These are phyloP conservation scores for Canis aureus DNA, from an alignment of 2,113 vertebrate species.

Conservation along the genomic window DNA sequence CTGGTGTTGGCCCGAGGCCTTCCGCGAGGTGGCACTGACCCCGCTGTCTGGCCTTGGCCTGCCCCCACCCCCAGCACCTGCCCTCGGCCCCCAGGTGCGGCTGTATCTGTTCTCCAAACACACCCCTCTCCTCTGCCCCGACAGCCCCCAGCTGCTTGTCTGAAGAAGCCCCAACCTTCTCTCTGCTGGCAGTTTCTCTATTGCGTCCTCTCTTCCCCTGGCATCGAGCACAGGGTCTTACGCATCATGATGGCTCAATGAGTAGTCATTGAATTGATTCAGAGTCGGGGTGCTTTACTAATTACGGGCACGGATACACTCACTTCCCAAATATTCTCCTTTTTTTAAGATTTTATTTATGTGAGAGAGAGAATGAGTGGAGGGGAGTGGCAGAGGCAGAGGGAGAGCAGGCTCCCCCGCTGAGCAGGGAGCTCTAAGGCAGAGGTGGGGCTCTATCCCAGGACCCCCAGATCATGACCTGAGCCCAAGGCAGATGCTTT, in stretches of 20 bases:
- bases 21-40: not conserved
- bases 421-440: not conserved
- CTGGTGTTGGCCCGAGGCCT: not conserved
- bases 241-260: not conserved
- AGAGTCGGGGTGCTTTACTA: not conserved
- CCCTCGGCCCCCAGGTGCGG: not conserved
- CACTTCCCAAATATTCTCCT: not conserved
- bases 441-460: not conserved
- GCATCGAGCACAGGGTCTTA: not conserved
- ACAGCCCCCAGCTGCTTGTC: not conserved
- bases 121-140: not conserved
- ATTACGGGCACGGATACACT: not conserved
- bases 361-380: not conserved
- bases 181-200: not conserved
- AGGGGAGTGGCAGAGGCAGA: not conserved
- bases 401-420: not conserved
- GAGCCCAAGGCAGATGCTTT: too few relatives aligned
- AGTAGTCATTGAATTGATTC: not conserved
- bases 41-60: rapidly evolving
- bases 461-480: not conserved
- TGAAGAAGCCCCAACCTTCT: not conserved
- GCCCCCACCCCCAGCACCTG: not conserved
- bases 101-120: not conserved
- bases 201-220: not conserved
- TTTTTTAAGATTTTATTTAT: not conserved